Evolutionary conservation across 2,888 invertebrate species (phyloP), one percentile per base, ranked within the genome.

Genomic region (Rotaria socialis): DNA sequence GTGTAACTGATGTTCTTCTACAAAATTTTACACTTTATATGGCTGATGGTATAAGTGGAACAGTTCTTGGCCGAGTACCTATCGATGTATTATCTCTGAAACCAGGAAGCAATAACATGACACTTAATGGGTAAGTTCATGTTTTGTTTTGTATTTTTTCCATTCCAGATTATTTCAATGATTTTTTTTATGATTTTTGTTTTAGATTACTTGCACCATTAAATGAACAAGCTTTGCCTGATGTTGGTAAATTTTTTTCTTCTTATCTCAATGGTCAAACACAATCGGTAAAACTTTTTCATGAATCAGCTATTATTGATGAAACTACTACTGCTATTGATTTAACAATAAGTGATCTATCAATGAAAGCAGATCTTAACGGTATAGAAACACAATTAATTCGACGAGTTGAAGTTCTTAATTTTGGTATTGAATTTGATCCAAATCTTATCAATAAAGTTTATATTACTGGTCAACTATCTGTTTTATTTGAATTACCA

Each of bases 341-440:
- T 80, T 47, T 80, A n/a, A 80, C 80, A 10, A 14, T 80, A 8
- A 80, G 47, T 47, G 80, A 14, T 80, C 47, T 80, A 22, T n/a
- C 24, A 2, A 80, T 80, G 47, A 24, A 10, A 10, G 24, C 80
- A 10, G 14, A 80, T 47, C 43, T 80, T 14, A 3, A 43, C 47
- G 80, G 80, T 24, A 47, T 80, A 14, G 11, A 80, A 47, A n/a
- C 47, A 47, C 24, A 80, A 47, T 47, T 80, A 47, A 80, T 80
- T n/a, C 43, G 14, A 24, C 47, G 14, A 80, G 47, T 80, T 5
- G n/a, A 80, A n/a, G 47, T 80, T 47, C n/a, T 47, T 0, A n/a
- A 11, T 47, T 80, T 80, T n/a, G 80, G 80, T 80, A 47, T 80
- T 47, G 80, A 80, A 80, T 80, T 80, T n/a, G 80, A 80, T 80